Conservation (phyloP, 2,113 vertebrate species). For the Sphaerodactylus townsendi region DNA sequence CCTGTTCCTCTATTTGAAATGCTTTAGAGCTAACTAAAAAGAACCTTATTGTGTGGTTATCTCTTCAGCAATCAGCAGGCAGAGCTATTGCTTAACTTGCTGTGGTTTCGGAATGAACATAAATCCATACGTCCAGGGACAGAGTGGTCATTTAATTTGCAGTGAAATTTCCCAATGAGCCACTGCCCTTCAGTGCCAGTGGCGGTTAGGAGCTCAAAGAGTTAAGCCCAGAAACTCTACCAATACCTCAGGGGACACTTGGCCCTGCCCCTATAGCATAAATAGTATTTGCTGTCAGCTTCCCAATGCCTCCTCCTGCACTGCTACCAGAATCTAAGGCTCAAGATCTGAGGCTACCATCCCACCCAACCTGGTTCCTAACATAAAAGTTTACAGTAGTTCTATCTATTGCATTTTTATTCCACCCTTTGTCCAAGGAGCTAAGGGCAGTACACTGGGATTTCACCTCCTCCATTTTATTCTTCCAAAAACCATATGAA, state of each 20-base stretch:
- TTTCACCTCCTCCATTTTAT: no score
- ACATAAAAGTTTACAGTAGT: not conserved
- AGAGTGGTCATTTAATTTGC: no score
- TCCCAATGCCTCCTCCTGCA: no score
- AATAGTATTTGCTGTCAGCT: not conserved
- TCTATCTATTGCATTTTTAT: no score
- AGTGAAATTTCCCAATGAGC: no score
- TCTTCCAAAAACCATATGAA: no score
- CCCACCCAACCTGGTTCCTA: no score
- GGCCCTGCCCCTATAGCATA: not conserved
- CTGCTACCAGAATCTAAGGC: not conserved
- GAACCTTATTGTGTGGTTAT: not conserved
- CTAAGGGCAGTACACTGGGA: no score
- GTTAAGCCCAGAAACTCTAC: not conserved
- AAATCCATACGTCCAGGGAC: not conserved
- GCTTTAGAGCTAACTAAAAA: not conserved
- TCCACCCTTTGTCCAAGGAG: no score
- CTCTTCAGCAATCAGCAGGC: not conserved
- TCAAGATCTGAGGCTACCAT: not conserved
- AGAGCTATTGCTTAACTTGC: not conserved
- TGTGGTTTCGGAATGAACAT: not conserved
- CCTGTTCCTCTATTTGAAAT: not conserved
- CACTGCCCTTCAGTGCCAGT: no score
- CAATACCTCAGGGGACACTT: no score
- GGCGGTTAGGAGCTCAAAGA: no score